A percentile compares a stretch with the other conserved stretches of the same genome.
Conservation (phyloP, 2,888 invertebrate genomes). For the Cryptocheilus praepositus region DNA sequence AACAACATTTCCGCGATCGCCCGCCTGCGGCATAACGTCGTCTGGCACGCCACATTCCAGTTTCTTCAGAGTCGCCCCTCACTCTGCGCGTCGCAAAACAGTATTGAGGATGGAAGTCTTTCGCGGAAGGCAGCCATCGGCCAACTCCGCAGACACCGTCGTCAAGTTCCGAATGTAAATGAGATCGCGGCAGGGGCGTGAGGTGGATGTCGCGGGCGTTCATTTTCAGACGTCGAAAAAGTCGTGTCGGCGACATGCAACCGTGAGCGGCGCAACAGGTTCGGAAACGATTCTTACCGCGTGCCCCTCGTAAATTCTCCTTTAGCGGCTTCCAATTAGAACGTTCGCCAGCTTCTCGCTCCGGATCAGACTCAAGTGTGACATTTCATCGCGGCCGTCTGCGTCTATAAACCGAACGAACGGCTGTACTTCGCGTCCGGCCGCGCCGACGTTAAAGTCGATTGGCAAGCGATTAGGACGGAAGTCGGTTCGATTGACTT, state of each 20-base stretch:
- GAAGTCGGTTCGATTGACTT: conserved; percentile 63
- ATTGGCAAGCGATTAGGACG: conserved; percentile 59
- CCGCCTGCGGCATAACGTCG: too few species aligned
- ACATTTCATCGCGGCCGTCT: background rate
- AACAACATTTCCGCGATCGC: too few species aligned
- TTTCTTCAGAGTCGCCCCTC: too few species aligned
- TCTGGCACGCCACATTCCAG: too few species aligned
- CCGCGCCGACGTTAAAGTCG: conserved; percentile 54
- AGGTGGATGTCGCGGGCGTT: conserved; percentile 32
- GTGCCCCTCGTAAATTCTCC: conserved; percentile 30
- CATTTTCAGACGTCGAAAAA: conserved; percentile 6
- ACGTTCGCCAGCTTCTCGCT: conserved; percentile 12
- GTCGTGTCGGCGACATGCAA: background rate
- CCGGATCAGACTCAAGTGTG: conserved; percentile 8
- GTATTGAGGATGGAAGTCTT: too few species aligned
- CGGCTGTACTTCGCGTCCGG: conserved; percentile 1
- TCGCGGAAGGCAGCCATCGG: too few species aligned
- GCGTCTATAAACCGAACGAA: conserved; percentile 5
- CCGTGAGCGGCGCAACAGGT: conserved; percentile 50
- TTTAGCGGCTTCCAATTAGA: conserved; percentile 20
- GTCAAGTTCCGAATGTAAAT: conserved; percentile 36
- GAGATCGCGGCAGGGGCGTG: conserved; percentile 30
- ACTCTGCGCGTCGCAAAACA: too few species aligned
- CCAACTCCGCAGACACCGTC: background rate
- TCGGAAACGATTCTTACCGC: conserved; percentile 31